Evolutionary conservation across 2,797 vertebrate genomes (phyloP).

Genomic region (Notoglanidium macrostoma): DNA sequence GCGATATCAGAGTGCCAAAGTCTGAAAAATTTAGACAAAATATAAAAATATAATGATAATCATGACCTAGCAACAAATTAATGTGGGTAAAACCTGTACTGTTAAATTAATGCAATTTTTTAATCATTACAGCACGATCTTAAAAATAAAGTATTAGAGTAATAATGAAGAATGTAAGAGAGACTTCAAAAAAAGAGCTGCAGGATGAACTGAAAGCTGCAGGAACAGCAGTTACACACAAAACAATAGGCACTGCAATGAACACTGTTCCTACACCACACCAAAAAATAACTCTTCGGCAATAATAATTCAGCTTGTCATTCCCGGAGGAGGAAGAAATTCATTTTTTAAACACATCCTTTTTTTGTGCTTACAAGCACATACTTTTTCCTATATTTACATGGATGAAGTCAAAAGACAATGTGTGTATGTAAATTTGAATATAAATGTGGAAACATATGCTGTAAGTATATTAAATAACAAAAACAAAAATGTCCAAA

Average conservation of each 20-base stretch:
- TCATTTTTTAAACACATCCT: neutral
- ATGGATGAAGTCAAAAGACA: neutral
- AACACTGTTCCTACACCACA: too few species aligned
- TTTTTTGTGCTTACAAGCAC: neutral
- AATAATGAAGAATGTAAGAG: too few species aligned
- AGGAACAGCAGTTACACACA: neutral
- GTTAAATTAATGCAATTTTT: too few species aligned
- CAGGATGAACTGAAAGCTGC: neutral
- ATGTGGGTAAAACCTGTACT: too few species aligned
- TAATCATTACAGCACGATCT: too few species aligned
- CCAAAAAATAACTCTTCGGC: neutral
- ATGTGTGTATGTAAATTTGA: neutral
- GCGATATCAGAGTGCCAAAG: too few species aligned
- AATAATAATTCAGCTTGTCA: neutral
- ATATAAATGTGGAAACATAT: neutral
- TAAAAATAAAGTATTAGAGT: too few species aligned
- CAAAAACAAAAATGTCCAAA: neutral
- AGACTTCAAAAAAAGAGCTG: neutral
- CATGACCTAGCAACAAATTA: too few species aligned
- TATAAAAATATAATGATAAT: too few species aligned
- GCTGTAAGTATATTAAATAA: neutral
- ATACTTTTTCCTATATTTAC: neutral
- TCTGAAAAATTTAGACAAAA: neutral
- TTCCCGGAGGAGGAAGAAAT: neutral
- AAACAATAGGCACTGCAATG: too few species aligned